Percentiles rank a stretch among this genome's conserved stretches.
Evolutionary conservation across 1,140 invertebrate species (phyloP).

Genomic region (Eriosoma lanigerum): DNA sequence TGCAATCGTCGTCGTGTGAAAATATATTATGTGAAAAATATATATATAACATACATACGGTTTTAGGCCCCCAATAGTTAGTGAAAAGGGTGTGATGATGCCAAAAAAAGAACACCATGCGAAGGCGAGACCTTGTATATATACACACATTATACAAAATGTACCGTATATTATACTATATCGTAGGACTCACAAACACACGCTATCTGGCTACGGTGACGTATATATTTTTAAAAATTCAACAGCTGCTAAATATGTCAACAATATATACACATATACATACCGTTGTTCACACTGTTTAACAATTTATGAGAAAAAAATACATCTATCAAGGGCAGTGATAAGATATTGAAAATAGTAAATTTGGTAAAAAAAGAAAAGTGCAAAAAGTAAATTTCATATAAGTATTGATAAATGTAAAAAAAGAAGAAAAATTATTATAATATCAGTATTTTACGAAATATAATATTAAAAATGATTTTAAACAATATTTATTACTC

Average conservation of each 20-base stretch:
- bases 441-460: too few species aligned
- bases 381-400: too few species aligned
- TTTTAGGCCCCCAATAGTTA: slow-evolving; percentile 44
- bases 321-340: background rate
- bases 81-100: slow-evolving; percentile 46
- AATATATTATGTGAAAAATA: slow-evolving; percentile 42
- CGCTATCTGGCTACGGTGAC: slow-evolving; percentile 23
- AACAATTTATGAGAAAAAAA: slow-evolving; percentile 31
- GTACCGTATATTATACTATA: background rate
- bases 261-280: slow-evolving; percentile 20
- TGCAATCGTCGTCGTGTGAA: slow-evolving; percentile 44
- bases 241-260: slow-evolving; percentile 47
- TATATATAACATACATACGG: slow-evolving; percentile 18
- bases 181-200: slow-evolving; percentile 4
- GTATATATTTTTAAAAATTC: slow-evolving; percentile 48
- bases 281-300: background rate
- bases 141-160: background rate
- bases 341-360: too few species aligned
- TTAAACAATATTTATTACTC: too few species aligned
- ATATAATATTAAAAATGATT: too few species aligned
- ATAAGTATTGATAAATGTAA: too few species aligned
- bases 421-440: too few species aligned
- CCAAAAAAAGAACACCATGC: slow-evolving; percentile 37
- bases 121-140: slow-evolving; percentile 30
- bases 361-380: too few species aligned